These are phyloP conservation scores for Euphonia xanthogaster DNA, from an alignment of 2,797 vertebrate genomes.

Conservation along the genomic window DNA sequence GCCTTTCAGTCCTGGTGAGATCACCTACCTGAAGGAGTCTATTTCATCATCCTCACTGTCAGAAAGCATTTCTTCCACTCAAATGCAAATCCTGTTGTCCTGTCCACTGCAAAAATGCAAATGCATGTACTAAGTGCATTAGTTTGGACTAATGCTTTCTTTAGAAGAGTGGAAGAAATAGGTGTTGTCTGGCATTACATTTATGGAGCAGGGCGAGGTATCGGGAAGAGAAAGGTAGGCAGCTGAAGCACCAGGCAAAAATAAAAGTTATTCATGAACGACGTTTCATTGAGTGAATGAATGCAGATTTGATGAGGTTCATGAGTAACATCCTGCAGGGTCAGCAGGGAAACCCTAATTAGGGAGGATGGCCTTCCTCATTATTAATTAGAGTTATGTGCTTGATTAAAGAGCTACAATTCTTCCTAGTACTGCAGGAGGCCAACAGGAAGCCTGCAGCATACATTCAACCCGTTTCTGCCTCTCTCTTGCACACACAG, in stretches of 20 bases:
- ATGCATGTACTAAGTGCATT: not conserved
- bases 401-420: not conserved
- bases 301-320: not conserved
- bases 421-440: not conserved
- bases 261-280: rapidly evolving
- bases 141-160: not conserved
- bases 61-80: not conserved
- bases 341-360: constrained; percentile 5
- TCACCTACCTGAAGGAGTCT: not conserved
- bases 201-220: not conserved
- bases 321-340: not conserved
- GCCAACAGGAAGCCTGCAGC: not conserved
- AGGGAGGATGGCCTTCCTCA: not conserved
- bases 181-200: not conserved
- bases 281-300: not conserved
- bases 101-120: not conserved
- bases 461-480: not conserved
- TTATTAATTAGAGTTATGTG: not conserved
- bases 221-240: not conserved
- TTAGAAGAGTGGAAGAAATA: not conserved
- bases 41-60: not conserved
- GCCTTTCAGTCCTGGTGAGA: not conserved
- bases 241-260: not conserved
- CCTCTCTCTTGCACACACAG: not conserved
- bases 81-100: not conserved